A percentile compares a stretch with the other conserved stretches of the same genome.
phyloP scores from a whole-genome alignment of 2,113 vertebrate species.

The Rhagologus leucostigma region DNA sequence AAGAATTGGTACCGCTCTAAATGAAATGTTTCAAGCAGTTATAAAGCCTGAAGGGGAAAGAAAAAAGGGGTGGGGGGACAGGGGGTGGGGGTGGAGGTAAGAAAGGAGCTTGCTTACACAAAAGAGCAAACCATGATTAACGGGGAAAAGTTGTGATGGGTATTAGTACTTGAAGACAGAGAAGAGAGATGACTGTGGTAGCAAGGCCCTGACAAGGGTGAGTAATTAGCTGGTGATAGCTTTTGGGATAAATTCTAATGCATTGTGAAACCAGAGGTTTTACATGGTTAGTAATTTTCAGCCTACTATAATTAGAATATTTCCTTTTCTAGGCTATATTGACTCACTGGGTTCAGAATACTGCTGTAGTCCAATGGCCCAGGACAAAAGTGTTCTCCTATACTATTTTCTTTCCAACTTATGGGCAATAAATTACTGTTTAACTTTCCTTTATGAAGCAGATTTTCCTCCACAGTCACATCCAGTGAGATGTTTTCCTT shows the following conservation, averaged over 20 bases:
- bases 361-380: background rate
- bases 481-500: background rate
- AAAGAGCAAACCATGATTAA: background rate
- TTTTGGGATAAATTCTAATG: background rate
- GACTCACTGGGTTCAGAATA: background rate
- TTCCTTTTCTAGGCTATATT: background rate
- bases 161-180: background rate
- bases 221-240: background rate
- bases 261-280: background rate
- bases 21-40: background rate
- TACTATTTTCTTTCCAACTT: background rate
- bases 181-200: background rate
- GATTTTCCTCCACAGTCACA: background rate
- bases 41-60: background rate
- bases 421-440: background rate
- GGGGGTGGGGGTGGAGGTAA: too few species aligned
- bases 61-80: too few species aligned
- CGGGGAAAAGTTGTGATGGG: background rate
- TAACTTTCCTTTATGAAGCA: background rate
- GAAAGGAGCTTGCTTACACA: background rate
- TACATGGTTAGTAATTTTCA: background rate
- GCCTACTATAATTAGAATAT: background rate
- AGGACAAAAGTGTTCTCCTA: background rate
- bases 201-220: background rate
- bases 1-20: background rate